Conservation (phyloP, 1,140 invertebrate species). For the Drosophila simulans region DNA sequence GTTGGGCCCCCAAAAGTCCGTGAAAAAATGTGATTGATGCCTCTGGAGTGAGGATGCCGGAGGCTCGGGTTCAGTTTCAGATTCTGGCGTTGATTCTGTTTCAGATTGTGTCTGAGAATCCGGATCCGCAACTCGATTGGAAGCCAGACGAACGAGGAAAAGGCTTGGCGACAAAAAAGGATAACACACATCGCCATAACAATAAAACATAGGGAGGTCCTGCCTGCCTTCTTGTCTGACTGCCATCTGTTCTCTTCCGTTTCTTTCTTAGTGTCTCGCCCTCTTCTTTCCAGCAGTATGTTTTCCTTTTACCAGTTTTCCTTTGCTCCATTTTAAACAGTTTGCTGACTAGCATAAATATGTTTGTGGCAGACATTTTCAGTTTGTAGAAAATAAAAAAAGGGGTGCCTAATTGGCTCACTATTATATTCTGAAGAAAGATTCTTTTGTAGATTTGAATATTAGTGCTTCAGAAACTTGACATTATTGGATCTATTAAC, state of each 20-base stretch:
- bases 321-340: conserved; percentile 55
- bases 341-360: conserved; percentile 60
- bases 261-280: conserved; percentile 35
- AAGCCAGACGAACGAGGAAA: conserved; percentile 19
- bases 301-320: conserved; percentile 20
- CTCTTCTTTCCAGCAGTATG: conserved; percentile 14
- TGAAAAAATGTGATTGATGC: conserved; percentile 52
- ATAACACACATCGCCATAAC: conserved; percentile 53
- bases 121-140: conserved; percentile 19
- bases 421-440: not conserved
- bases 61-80: conserved; percentile 6
- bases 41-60: conserved; percentile 7
- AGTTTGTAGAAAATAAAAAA: conserved; percentile 37
- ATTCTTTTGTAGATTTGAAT: not conserved
- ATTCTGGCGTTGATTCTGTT: conserved; percentile 44
- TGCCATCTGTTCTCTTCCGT: conserved; percentile 21
- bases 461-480: no score
- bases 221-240: conserved; percentile 23
- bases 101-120: conserved; percentile 46
- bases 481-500: not conserved
- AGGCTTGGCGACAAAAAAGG: conserved; percentile 32
- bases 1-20: conserved; percentile 18
- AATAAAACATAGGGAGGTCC: conserved; percentile 44
- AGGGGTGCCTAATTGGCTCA: conserved; percentile 61
- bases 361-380: conserved; percentile 60